Evolutionary conservation across 2,888 invertebrate genomes (phyloP).

Genomic region (Dolichopus griseipennis): DNA sequence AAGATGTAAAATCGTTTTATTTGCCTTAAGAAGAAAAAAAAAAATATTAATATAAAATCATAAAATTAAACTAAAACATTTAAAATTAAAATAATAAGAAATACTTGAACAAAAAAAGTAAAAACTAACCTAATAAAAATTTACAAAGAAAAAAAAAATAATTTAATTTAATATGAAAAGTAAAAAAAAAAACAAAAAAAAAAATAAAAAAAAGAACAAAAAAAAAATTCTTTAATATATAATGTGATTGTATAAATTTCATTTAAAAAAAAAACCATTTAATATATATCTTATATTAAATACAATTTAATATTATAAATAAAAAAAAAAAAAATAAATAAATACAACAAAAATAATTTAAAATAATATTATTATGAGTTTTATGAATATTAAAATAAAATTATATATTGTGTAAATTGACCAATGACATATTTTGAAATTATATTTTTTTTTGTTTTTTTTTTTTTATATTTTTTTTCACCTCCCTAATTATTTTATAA

Average conservation of each 20-base stretch:
- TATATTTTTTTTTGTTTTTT: background rate
- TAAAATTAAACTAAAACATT: background rate
- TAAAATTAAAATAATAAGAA: background rate
- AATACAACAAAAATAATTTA: background rate
- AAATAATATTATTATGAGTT: background rate
- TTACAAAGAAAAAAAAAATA: background rate
- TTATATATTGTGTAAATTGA: background rate
- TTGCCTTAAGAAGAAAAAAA: background rate
- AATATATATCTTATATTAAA: slow-evolving; percentile 6
- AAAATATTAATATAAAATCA: background rate
- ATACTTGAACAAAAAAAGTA: too few relatives aligned
- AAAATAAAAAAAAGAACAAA: background rate
- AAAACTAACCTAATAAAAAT: background rate
- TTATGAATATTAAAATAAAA: background rate
- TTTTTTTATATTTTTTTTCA: too few relatives aligned
- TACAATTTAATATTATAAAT: background rate
- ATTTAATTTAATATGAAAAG: background rate
- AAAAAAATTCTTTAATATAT: background rate
- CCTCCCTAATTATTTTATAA: too few relatives aligned
- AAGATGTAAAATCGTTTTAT: slow-evolving; percentile 2
- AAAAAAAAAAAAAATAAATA: background rate
- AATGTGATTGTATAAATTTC: slow-evolving; percentile 5
- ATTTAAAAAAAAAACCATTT: background rate
- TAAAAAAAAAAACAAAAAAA: background rate
- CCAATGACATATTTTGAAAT: background rate